Evolutionary conservation across 2,113 vertebrate genomes (phyloP).

Genomic region (Patagioenas fasciata): DNA sequence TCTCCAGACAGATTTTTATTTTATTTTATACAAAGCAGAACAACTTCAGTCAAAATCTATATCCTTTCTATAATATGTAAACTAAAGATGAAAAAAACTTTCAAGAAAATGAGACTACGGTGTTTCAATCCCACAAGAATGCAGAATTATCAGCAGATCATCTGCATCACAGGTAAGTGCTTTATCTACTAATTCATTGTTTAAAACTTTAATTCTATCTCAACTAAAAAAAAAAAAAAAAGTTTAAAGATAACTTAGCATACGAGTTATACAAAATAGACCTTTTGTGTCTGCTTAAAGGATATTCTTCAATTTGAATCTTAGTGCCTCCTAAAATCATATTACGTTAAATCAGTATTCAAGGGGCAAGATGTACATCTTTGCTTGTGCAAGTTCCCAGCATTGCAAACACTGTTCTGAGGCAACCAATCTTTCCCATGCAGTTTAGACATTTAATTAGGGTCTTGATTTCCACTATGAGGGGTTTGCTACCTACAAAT

Average conservation of each 20-base stretch:
- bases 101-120: not conserved
- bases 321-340: not conserved
- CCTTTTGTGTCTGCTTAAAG: not conserved
- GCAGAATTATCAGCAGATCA: not conserved
- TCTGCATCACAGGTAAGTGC: not conserved
- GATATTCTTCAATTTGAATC: not conserved
- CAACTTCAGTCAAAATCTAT: not conserved
- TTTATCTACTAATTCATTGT: not conserved
- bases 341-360: not conserved
- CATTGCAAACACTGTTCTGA: not conserved
- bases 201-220: not conserved
- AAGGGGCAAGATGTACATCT: not conserved
- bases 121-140: not conserved
- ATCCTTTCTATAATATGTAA: not conserved
- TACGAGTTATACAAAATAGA: not conserved
- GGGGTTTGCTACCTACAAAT: not conserved
- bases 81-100: not conserved
- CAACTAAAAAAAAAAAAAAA: not conserved
- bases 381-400: not conserved
- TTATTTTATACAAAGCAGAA: not conserved
- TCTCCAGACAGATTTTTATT: not conserved
- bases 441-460: not conserved
- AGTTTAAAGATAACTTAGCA: not conserved
- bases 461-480: not conserved
- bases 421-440: not conserved